Evolutionary conservation across 1,140 invertebrate genomes (phyloP), one percentile per base, ranked within the genome.

Genomic region (Neomicropteryx cornuta): DNA sequence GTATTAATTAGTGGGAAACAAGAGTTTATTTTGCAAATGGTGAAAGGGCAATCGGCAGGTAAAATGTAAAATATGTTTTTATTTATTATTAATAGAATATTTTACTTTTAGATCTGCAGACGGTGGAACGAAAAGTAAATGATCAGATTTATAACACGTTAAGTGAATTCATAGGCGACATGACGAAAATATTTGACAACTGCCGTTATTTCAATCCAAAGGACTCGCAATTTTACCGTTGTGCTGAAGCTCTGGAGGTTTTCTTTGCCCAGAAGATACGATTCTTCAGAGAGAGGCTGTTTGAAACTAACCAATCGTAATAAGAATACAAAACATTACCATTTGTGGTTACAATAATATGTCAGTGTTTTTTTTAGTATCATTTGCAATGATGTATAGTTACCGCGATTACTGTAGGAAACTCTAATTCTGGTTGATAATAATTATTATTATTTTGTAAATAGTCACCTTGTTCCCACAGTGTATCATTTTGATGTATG

Each of bases 161-260:
- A 36, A 85, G 84, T 58, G 91, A 97, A 57, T 95, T 97, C 60
- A 91, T 97, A 51, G 88, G 89, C 55, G 93, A 97, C 58, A 91
- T 97, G 76, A 95, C 89, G 27, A 93, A 94, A 60, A 94, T 97
- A 53, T 97, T 97, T 68, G 93, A 98, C 63, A 98, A 98, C 64
- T 97, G 93, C 74, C 81, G 92, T 37, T 92, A 92, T 51, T 97
- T 94, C 62, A 97, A 97, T 71, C 86, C 91, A 20, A 84, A 86
- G 53, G 90, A 94, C 57, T 92, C 91, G 13, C 86, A 88, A 31
- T 95, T 97, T 62, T 95, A 86, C 62, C 87, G 91, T 50, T 95
- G 90, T 70, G 95, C 94, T 4, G 89, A 96, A 60, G 81, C 83
- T 18, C 67, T 98, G 22, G 93, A 98, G 68, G 82, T 81, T n/a